Percentiles rank a stretch among this genome's conserved stretches.
Evolutionary conservation across 2,797 vertebrate genomes (phyloP).

Genomic region (Pygocentrus nattereri): DNA sequence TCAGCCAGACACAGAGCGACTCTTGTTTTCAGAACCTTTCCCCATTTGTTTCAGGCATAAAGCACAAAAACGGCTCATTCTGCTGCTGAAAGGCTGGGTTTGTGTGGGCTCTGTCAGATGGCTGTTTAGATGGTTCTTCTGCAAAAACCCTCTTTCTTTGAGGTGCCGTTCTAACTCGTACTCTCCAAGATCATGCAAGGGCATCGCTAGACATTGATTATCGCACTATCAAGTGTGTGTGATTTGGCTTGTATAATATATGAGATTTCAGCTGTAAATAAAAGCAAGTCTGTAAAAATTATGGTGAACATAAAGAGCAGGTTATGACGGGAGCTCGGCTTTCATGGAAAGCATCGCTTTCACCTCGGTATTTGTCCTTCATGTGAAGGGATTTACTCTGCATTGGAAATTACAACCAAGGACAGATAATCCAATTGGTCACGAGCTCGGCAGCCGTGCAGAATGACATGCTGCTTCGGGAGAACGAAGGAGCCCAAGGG

Average conservation of each 20-base stretch:
- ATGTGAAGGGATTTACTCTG: slow-evolving; percentile 48
- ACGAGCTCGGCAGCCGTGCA: slow-evolving; percentile 33
- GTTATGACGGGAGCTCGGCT: slow-evolving; percentile 47
- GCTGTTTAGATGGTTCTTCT: slow-evolving; percentile 43
- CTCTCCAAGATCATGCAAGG: not conserved
- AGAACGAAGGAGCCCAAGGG: slow-evolving; percentile 1
- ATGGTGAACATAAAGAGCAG: slow-evolving; percentile 52
- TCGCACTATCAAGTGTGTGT: slow-evolving; percentile 1
- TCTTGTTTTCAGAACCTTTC: slow-evolving; percentile 47
- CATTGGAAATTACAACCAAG: slow-evolving; percentile 55
- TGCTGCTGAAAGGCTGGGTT: slow-evolving; percentile 50
- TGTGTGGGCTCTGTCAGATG: slow-evolving; percentile 47
- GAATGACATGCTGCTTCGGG: slow-evolving; percentile 32
- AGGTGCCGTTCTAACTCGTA: not conserved
- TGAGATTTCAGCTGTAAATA: slow-evolving; percentile 51
- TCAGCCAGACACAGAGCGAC: slow-evolving; percentile 39
- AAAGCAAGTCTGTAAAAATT: slow-evolving; percentile 59
- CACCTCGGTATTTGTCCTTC: slow-evolving; percentile 49
- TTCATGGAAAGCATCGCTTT: slow-evolving; percentile 36
- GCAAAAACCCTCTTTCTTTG: slow-evolving; percentile 19
- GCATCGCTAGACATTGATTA: slow-evolving; percentile 37
- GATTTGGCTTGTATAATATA: slow-evolving; percentile 45
- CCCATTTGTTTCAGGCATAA: slow-evolving; percentile 42
- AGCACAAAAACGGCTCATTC: slow-evolving; percentile 50
- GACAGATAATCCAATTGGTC: slow-evolving; percentile 57